Base-by-base conservation (phyloP, 2,888 invertebrate species). In the Frankliniella intonsa region DNA sequence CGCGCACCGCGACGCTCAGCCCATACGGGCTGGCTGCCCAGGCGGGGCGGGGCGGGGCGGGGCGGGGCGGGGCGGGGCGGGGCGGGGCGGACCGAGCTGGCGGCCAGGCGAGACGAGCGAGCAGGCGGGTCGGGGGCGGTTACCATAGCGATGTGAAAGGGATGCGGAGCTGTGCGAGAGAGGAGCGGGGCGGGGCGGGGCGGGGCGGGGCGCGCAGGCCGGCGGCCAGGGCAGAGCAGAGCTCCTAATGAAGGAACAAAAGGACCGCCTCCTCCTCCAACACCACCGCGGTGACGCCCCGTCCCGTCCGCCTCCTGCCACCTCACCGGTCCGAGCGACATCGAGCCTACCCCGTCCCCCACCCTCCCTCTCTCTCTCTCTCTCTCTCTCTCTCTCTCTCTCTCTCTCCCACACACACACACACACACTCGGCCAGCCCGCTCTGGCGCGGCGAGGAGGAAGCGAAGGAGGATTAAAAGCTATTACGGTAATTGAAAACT, bases 401-500 rank as follows among this genome's bases (percentile, higher is more conserved):
- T 62, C 62, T 14, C 62, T 62, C 62, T 62, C 62, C 14, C 62
- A 17, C 62, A 10, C 62, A 62, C 69, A 76, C 69, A 76, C 69
- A 76, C 69, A 76, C 69, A 25, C 69, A 22, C 25, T 2, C 69
- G 25, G 22, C 69, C 25, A 76, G n/a, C 69, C 69, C 11, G 25
- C 22, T 22, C 69, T 12, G 69, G 69, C 11, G 38, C 38, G 38
- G 38, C 38, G 38, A 38, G 38, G 38, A 38, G 38, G 38, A 38
- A 62, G 62, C 62, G 19, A n/a, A 22, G 69, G n/a, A 76, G 69
- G 69, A 76, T 76, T 76, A 76, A 76, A 76, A 76, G 69, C 69
- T 76, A 76, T 76, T 76, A 76, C 69, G 22, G 69, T 76, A 76
- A 76, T 76, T 76, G 69, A 76, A 76, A 76, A 76, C 69, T 76